These are phyloP conservation scores for Meghimatium bilineatum DNA, from an alignment of 2,888 invertebrate genomes.

Conservation along the genomic window DNA sequence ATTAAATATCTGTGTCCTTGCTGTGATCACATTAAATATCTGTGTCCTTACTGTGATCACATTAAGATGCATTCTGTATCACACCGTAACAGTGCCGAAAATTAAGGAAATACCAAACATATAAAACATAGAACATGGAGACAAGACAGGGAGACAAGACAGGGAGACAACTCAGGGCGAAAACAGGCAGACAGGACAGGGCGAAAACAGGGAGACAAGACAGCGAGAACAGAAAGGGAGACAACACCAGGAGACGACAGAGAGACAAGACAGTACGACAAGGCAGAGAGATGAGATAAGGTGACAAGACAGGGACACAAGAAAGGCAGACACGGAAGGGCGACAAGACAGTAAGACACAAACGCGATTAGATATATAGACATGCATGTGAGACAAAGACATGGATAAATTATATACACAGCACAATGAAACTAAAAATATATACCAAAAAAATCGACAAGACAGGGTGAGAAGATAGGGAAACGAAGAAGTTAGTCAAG, in stretches of 20 bases:
- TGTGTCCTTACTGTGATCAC: no score
- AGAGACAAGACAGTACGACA: neutral
- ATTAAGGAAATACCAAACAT: neutral
- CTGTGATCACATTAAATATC: no score
- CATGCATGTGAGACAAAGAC: neutral
- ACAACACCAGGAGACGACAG: neutral
- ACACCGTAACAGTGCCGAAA: no score
- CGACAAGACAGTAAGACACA: no score
- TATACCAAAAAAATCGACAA: neutral
- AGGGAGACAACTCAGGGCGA: neutral
- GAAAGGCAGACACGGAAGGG: neutral
- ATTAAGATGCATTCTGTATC: no score
- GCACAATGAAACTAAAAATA: neutral
- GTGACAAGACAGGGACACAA: neutral
- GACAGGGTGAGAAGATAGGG: neutral
- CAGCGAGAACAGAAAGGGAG: neutral
- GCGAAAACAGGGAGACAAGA: neutral
- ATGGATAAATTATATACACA: neutral
- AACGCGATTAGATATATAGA: no score
- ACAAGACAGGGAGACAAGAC: neutral
- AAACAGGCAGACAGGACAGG: neutral
- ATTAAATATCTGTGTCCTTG: no score
- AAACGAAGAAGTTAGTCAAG: neutral
- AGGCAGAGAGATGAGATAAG: neutral
- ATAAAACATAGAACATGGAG: neutral